Evolutionary conservation across 2,888 invertebrate species (phyloP), one percentile per base, ranked within the genome.

Genomic region (Drosophila putrida): DNA sequence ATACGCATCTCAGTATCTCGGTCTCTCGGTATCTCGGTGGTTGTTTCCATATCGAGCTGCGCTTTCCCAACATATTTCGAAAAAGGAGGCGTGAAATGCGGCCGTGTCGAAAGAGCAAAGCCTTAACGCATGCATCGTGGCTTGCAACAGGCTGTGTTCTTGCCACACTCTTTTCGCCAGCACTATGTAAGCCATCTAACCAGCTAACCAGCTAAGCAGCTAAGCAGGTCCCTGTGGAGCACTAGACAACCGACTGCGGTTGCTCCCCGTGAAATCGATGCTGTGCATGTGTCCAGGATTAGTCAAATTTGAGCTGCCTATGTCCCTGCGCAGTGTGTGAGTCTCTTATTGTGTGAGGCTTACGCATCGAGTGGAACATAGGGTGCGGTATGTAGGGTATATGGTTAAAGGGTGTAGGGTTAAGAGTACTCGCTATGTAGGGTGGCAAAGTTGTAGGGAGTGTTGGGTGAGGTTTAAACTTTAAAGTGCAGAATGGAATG

Each of bases 61-160:
- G 51, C 53, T 46, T 49, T 57, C 25, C 20, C 50, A 71, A 55
- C 76, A 80, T 66, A 68, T 70, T 70, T 78, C 68, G 55, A 51
- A 67, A 78, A 82, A 82, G 78, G 71, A 84, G 85, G 83, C 89
- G 85, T 88, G 86, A 87, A 90, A 89, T 90, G 65, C 80, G 79
- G 70, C 75, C 75, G 71, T 71, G 58, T 83, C 81, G 82, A 90
- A 76, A 61, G 50, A 46, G 36, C 62, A 87, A 90, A 89, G 78
- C 89, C 82, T 31, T 9, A 31, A 31, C 31, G 8, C 31, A 31
- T 9, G 31, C 31, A 31, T 31, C 31, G 31, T 9, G 9, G 9
- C 31, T 61, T 63, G 54, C 55, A 38, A 5, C 49, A 27, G 59
- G 20, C 57, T 47, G 55, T 15, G 10, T 25, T 27, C 2, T 27